Conservation (phyloP, 2,113 vertebrate species). For the Drymodes brunneopygia region DNA sequence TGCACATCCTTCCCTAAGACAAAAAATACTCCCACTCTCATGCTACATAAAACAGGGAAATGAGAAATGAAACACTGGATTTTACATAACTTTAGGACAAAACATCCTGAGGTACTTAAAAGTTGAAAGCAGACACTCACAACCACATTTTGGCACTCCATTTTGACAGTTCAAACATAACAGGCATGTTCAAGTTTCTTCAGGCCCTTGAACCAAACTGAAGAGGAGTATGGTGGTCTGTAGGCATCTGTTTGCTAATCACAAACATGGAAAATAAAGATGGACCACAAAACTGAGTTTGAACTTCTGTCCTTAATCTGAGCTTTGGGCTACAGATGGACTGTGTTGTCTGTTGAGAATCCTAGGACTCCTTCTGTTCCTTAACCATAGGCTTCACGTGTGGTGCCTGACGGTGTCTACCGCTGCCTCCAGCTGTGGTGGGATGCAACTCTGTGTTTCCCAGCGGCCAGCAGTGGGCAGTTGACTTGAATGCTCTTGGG, state of each 20-base stretch:
- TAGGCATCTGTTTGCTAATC: background rate
- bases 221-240: background rate
- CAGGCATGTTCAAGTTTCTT: background rate
- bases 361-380: background rate
- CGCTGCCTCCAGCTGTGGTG: rapidly evolving
- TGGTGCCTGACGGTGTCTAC: background rate
- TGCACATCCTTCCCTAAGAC: background rate
- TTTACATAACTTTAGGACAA: background rate
- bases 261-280: background rate
- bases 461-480: background rate
- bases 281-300: background rate
- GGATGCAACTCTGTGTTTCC: background rate
- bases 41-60: background rate
- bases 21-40: background rate
- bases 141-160: background rate
- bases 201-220: background rate
- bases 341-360: background rate
- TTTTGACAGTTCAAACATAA: background rate
- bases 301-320: background rate
- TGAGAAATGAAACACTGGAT: background rate
- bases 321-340: background rate
- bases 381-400: background rate
- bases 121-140: background rate
- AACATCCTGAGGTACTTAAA: background rate
- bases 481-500: background rate